A percentile compares a stretch with the other conserved stretches of the same genome.
Conservation (phyloP, 2,113 vertebrate species). For the Colistium nudipinnis region DNA sequence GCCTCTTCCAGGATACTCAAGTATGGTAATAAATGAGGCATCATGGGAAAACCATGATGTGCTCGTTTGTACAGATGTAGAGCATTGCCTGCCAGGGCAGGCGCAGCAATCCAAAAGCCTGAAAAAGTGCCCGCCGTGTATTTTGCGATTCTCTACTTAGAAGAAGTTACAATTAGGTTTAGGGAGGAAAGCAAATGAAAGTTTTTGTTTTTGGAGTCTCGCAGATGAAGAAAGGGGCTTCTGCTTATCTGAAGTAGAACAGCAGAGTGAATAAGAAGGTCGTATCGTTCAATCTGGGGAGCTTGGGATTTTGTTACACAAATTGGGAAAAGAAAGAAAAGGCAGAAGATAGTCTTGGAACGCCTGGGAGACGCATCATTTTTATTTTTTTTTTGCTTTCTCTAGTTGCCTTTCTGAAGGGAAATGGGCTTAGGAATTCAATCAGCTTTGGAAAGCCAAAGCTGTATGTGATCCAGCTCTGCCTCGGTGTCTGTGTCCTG, state of each 20-base stretch:
- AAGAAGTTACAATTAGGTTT: conserved; percentile 63
- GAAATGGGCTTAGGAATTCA: conserved; percentile 73
- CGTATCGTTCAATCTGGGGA: conserved; percentile 42
- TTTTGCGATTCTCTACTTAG: conserved; percentile 11
- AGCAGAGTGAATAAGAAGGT: conserved; percentile 43
- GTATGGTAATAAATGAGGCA: conserved; percentile 69
- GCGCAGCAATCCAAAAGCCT: conserved; percentile 65
- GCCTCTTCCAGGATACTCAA: conserved; percentile 45
- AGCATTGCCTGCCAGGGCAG: conserved; percentile 58
- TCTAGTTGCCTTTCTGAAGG: conserved; percentile 44
- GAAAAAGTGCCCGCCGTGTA: conserved; percentile 32
- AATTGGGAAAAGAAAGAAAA: conserved; percentile 58
- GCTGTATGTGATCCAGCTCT: conserved; percentile 59
- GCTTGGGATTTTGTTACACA: conserved; percentile 53
- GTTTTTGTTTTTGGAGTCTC: conserved; percentile 58
- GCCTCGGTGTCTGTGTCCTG: conserved; percentile 56
- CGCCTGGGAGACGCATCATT: conserved; percentile 49
- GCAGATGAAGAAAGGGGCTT: conserved; percentile 8
- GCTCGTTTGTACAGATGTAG: conserved; percentile 57
- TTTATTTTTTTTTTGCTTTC: conserved; percentile 49
- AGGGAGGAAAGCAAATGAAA: conserved; percentile 63
- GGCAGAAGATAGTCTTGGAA: conserved; percentile 30
- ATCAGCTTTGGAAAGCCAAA: conserved; percentile 67
- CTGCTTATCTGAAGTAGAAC: conserved; percentile 38
- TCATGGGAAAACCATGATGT: conserved; percentile 68